A percentile compares a stretch with the other conserved stretches of the same genome.
Conservation (phyloP, 1,140 invertebrate genomes). For the Magallana gigas region DNA sequence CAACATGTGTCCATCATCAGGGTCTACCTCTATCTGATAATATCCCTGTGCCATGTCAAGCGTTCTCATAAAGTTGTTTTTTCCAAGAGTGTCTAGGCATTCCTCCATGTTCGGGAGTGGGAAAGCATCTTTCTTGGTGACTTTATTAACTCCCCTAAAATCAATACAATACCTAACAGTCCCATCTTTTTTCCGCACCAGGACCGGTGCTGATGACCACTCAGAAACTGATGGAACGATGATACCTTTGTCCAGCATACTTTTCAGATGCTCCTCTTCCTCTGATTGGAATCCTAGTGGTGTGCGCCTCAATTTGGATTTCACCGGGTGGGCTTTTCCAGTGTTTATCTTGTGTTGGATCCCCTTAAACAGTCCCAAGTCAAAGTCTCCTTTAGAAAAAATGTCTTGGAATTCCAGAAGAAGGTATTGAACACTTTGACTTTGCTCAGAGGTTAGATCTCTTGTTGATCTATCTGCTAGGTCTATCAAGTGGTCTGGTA, state of each 20-base stretch:
- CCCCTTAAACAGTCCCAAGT: neutral
- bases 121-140: constrained; percentile 79
- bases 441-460: neutral
- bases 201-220: constrained; percentile 6
- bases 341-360: constrained; percentile 49
- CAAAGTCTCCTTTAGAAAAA: neutral
- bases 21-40: constrained; percentile 29
- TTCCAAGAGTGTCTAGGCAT: constrained; percentile 64
- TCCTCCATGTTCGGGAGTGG: constrained; percentile 81
- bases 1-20: constrained; percentile 50
- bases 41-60: constrained; percentile 32
- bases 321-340: constrained; percentile 40
- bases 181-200: constrained; percentile 10
- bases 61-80: neutral
- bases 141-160: constrained; percentile 79
- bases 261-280: constrained; percentile 45
- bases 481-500: too few relatives aligned
- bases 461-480: neutral
- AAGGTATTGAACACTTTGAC: neutral
- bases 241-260: neutral
- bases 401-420: neutral
- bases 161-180: constrained; percentile 65
- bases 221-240: neutral
- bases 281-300: constrained; percentile 44
- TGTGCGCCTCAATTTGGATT: constrained; percentile 43